Conservation (phyloP, 2,888 invertebrate genomes). For the Paralinhomoeus sp. region DNA sequence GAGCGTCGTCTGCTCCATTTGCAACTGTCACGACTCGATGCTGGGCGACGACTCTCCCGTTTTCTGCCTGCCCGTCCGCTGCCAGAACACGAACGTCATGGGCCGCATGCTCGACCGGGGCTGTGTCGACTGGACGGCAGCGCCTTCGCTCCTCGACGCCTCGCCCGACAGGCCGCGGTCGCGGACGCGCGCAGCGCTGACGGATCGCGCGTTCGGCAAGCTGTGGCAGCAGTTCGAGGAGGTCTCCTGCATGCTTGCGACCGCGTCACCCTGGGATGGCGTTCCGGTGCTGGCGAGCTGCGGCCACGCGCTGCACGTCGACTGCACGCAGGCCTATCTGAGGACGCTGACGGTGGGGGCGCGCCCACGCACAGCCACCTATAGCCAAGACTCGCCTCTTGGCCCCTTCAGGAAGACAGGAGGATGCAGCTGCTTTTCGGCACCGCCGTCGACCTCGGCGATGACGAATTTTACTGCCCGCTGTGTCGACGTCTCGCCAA, state of each 20-base stretch:
- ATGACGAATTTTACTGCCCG: conserved; percentile 75
- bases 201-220: background rate
- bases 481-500: conserved; percentile 75
- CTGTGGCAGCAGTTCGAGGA: background rate
- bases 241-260: background rate
- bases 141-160: background rate
- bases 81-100: no score
- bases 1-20: no score
- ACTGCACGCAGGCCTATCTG: conserved; percentile 73
- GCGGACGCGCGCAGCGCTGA: background rate
- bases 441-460: conserved; percentile 14
- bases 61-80: no score
- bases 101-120: no score
- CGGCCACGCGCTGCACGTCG: conserved; percentile 84
- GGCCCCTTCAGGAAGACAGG: background rate
- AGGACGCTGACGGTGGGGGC: conserved; percentile 43
- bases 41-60: no score
- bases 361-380: background rate
- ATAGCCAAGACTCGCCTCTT: background rate
- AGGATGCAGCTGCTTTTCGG: background rate
- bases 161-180: background rate
- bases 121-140: no score
- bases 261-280: conserved; percentile 28
- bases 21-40: no score
- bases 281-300: conserved; percentile 83